These are phyloP conservation scores for Tragulus kanchil DNA, from an alignment of 2,113 vertebrate genomes.

Conservation along the genomic window DNA sequence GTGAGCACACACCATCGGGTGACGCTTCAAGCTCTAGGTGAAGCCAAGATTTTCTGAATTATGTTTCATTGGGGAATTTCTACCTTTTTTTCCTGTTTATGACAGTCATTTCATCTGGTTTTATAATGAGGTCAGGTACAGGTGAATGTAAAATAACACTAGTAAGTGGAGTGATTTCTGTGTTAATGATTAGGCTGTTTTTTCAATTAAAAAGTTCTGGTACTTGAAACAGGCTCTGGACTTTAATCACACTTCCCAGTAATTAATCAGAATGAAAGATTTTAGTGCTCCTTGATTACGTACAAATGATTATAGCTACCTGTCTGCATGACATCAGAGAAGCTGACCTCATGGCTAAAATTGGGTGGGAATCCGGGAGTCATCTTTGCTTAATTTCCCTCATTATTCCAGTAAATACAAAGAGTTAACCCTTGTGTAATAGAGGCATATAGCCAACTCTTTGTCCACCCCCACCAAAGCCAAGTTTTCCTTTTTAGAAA, in stretches of 20 bases:
- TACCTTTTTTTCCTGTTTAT: constrained; percentile 90
- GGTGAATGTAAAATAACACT: constrained; percentile 91
- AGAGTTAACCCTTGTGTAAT: constrained; percentile 81
- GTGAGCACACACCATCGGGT: constrained; percentile 86
- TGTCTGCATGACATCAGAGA: constrained; percentile 78
- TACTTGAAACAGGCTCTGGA: constrained; percentile 86
- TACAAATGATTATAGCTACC: constrained; percentile 84
- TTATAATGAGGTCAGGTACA: constrained; percentile 91
- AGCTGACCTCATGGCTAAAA: constrained; percentile 74
- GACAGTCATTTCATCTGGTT: constrained; percentile 90
- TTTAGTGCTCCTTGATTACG: constrained; percentile 86
- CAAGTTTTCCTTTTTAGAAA: constrained; percentile 84
- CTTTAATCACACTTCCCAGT: constrained; percentile 85
- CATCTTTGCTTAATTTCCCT: constrained; percentile 79
- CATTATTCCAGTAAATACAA: constrained; percentile 82
- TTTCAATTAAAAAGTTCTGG: constrained; percentile 89
- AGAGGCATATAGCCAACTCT: constrained; percentile 81
- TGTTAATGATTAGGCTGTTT: constrained; percentile 89
- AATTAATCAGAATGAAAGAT: constrained; percentile 89
- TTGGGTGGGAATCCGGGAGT: background rate
- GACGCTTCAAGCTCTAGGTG: constrained; percentile 87
- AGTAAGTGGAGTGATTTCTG: constrained; percentile 87
- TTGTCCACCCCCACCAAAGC: constrained; percentile 74
- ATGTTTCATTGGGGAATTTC: constrained; percentile 90
- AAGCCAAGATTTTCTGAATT: constrained; percentile 90